These are phyloP conservation scores for Oplegnathus fasciatus DNA, from an alignment of 2,113 vertebrate genomes.

Conservation along the genomic window DNA sequence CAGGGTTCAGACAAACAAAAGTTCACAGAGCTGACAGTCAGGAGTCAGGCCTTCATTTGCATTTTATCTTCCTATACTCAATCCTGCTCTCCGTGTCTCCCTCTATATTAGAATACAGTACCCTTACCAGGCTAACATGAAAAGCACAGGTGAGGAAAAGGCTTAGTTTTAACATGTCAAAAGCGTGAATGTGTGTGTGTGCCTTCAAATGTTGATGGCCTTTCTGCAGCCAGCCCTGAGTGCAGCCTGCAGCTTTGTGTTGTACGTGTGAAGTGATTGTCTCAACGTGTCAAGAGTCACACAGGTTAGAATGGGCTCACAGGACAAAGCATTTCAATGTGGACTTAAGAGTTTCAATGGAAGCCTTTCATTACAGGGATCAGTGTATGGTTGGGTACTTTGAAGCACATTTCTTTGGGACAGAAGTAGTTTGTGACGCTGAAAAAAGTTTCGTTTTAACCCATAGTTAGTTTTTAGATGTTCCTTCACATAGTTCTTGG, in stretches of 20 bases:
- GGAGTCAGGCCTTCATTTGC: slow-evolving; percentile 27
- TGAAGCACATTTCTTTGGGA: not conserved
- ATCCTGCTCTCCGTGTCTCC: not conserved
- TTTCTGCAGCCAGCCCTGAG: not conserved
- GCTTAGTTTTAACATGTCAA: slow-evolving; percentile 25
- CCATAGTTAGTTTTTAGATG: not conserved
- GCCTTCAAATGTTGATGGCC: slow-evolving; percentile 52
- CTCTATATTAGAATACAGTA: not conserved
- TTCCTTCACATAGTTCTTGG: not conserved
- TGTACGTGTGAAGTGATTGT: slow-evolving; percentile 63
- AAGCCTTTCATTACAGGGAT: slow-evolving; percentile 18
- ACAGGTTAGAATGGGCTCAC: slow-evolving; percentile 53
- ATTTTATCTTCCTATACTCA: slow-evolving; percentile 24
- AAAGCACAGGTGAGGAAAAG: slow-evolving; percentile 4
- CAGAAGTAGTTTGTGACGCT: not conserved
- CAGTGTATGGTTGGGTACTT: not conserved
- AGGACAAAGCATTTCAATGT: slow-evolving; percentile 55
- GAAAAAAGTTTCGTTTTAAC: not conserved
- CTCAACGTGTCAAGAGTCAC: slow-evolving; percentile 55
- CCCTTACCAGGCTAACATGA: not conserved
- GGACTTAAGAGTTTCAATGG: slow-evolving; percentile 28
- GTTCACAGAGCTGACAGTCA: slow-evolving; percentile 32
- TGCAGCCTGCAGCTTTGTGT: slow-evolving; percentile 43
- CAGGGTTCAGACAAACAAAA: slow-evolving; percentile 11
- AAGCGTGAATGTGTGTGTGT: slow-evolving; percentile 8